Percentiles rank a stretch among this genome's conserved stretches.
Conservation (phyloP, 2,888 invertebrate genomes). For the Mesorhabditis spiculigera region DNA sequence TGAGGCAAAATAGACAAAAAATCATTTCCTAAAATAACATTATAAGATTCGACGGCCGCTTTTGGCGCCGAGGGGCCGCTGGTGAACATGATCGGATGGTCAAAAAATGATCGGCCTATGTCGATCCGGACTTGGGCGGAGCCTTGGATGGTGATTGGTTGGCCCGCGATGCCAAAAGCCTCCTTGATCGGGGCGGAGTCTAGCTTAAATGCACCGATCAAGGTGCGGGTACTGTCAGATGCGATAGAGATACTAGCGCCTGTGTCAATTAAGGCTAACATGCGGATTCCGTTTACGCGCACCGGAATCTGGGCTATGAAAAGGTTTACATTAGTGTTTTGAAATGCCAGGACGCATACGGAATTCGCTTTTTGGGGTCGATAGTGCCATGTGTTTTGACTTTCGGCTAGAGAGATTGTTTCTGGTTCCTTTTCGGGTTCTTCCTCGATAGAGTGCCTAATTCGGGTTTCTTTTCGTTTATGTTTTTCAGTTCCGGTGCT, state of each 20-base stretch:
- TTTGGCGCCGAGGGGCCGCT: neutral
- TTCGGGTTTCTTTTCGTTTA: too few relatives aligned
- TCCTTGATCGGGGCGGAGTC: neutral
- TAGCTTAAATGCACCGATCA: constrained; percentile 3
- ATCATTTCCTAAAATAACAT: constrained; percentile 19
- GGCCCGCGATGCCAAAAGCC: constrained; percentile 9
- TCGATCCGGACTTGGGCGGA: constrained; percentile 6
- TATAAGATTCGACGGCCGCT: neutral
- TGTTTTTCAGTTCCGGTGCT: too few relatives aligned
- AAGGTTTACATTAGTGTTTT: neutral
- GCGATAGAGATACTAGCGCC: constrained; percentile 13
- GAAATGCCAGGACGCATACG: too few relatives aligned
- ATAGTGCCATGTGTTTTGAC: too few relatives aligned
- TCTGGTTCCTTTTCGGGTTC: too few relatives aligned
- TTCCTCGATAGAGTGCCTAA: too few relatives aligned
- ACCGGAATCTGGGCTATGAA: constrained; percentile 14
- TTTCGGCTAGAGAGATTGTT: too few relatives aligned
- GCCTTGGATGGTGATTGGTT: constrained; percentile 11
- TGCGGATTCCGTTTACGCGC: constrained; percentile 9
- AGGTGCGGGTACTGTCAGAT: neutral
- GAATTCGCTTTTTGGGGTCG: too few relatives aligned
- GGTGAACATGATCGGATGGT: constrained; percentile 6
- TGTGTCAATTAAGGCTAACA: constrained; percentile 12
- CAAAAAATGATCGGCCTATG: neutral
- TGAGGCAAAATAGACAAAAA: constrained; percentile 5